Evolutionary conservation across 2,888 invertebrate genomes (phyloP).

Genomic region (Desoria tigrina): DNA sequence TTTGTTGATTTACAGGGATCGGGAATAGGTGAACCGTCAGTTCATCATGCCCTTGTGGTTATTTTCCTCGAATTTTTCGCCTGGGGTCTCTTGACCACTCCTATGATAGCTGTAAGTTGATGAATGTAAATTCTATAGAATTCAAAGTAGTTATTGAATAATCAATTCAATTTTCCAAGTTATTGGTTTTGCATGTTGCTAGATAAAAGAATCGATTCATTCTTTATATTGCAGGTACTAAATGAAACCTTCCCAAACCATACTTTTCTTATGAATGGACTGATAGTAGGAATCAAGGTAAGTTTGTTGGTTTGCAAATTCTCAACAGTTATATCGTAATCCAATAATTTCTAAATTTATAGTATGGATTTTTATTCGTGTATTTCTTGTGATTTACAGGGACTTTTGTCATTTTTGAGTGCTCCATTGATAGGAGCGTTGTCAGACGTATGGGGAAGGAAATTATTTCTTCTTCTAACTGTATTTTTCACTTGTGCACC

Average conservation of each 20-base stretch:
- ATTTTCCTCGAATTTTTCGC: slow-evolving; percentile 99
- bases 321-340: not conserved
- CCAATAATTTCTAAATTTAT: too few species aligned
- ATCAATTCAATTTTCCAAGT: not conserved
- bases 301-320: slow-evolving; percentile 36
- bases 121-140: slow-evolving; percentile 2
- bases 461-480: slow-evolving; percentile 68
- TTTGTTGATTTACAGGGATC: slow-evolving; percentile 70
- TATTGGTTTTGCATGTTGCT: slow-evolving; percentile 3
- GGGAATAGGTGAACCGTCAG: slow-evolving; percentile 90
- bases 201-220: too few species aligned
- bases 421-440: slow-evolving; percentile 85
- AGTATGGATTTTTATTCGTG: not conserved
- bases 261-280: slow-evolving; percentile 98
- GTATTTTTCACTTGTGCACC: slow-evolving; percentile 99
- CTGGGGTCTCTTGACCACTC: slow-evolving; percentile 98
- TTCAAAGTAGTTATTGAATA: too few species aligned
- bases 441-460: slow-evolving; percentile 29
- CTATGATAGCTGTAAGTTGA: slow-evolving; percentile 78
- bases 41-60: slow-evolving; percentile 97
- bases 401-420: slow-evolving; percentile 93
- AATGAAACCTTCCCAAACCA: slow-evolving; percentile 98
- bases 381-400: slow-evolving; percentile 61
- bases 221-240: slow-evolving; percentile 73
- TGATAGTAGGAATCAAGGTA: slow-evolving; percentile 96